Conservation (phyloP, 2,113 vertebrate species). For the Mugil cephalus region DNA sequence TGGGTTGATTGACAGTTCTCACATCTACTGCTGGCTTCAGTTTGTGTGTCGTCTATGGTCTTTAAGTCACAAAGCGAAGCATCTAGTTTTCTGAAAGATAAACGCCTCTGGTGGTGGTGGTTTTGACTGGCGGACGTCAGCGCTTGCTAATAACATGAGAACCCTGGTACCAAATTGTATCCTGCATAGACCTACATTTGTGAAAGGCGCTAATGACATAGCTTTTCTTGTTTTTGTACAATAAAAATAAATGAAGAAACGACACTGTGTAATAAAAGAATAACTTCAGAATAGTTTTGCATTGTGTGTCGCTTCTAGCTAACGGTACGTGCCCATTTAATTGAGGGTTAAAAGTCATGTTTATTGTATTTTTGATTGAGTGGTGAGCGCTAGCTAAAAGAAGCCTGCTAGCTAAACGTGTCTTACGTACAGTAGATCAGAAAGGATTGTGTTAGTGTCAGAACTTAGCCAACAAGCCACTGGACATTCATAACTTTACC, state of each 20-base stretch:
- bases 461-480: too few relatives aligned
- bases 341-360: not conserved
- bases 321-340: not conserved
- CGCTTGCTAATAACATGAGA: not conserved
- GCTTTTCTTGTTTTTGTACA: not conserved
- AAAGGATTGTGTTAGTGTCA: too few relatives aligned
- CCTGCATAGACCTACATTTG: not conserved
- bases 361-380: too few relatives aligned
- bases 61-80: conserved; percentile 19
- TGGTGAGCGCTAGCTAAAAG: too few relatives aligned
- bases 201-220: not conserved
- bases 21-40: conserved; percentile 3
- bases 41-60: not conserved
- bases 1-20: conserved; percentile 5
- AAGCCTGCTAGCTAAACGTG: too few relatives aligned
- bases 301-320: not conserved
- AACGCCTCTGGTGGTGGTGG: not conserved
- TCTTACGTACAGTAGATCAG: too few relatives aligned
- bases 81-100: not conserved
- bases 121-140: too few relatives aligned
- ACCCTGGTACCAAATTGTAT: not conserved
- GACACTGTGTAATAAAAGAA: not conserved
- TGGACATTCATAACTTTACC: too few relatives aligned
- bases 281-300: not conserved
- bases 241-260: not conserved